Evolutionary conservation across 2,888 invertebrate genomes (phyloP), one percentile per base, ranked within the genome.

Genomic region (Drosophila mimica): DNA sequence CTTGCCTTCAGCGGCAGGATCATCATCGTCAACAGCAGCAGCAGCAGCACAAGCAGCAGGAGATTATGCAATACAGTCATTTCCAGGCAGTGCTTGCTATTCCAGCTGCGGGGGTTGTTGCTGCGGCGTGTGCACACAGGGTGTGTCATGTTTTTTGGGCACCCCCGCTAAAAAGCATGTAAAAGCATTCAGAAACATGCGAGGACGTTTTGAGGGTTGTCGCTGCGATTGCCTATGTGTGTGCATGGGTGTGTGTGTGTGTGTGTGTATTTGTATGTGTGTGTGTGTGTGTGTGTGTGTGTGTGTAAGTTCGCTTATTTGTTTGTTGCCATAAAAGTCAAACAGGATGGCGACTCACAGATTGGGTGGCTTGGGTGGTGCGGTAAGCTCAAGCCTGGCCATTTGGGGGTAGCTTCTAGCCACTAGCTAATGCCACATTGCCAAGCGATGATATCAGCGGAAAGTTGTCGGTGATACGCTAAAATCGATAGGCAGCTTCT

Each of bases 271-370:
- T n/a, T 15, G 46, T 15, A 33, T 36, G 25, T 58, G 36, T 13
- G 31, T 59, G 31, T 25, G 25, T 15, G 46, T 15, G 36, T 36
- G 25, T 58, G 57, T 57, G 74, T 64, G 70, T 36, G 60, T 25
- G 61, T 71, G 33, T 30, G 73, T 49, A 58, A 62, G 64, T 80
- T 60, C 63, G 68, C 72, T 81, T 77, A 68, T 81, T 60, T 76
- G 71, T 56, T 76, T 75, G 68, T 69, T 82, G 73, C 71, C 81
- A 83, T 74, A 81, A 81, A 81, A 83, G 66, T 74, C 78, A 71
- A 76, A 69, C 63, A 69, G 76, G 38, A 62, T 66, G 83, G 64
- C 71, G 66, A 58, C 59, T 51, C 52, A 38, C 57, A 31, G 60
- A 38, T 15, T 43, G 56, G 49, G 25, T 36, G 57, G 36, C n/a